Evolutionary conservation across 1,140 invertebrate genomes (phyloP).

Genomic region (Tetragnatha versicolor): DNA sequence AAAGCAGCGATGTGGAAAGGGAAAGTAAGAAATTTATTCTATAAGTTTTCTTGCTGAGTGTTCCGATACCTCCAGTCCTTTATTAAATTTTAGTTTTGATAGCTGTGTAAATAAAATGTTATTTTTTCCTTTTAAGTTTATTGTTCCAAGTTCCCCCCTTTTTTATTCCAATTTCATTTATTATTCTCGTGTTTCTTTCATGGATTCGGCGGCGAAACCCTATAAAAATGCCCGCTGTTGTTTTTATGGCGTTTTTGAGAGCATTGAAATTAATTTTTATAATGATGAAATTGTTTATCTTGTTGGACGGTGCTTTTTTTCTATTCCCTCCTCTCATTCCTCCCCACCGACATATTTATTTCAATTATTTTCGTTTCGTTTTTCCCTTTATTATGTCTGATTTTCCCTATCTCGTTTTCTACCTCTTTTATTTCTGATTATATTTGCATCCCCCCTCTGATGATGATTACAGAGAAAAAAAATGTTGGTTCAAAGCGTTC

Average conservation of each 20-base stretch:
- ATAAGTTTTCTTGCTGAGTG: constrained; percentile 28
- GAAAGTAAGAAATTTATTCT: constrained; percentile 51
- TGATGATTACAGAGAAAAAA: not conserved
- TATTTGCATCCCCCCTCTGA: constrained; percentile 8
- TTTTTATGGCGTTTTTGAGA: constrained; percentile 29
- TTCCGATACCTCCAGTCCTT: constrained; percentile 16
- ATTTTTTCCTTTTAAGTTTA: constrained; percentile 27
- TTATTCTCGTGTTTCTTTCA: constrained; percentile 1
- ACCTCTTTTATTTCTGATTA: not conserved
- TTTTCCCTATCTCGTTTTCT: not conserved
- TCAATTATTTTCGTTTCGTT: constrained; percentile 14
- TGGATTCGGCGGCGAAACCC: not conserved
- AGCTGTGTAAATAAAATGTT: constrained; percentile 53
- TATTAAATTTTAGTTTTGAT: constrained; percentile 54
- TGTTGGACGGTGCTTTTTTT: constrained; percentile 20
- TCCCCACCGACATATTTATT: constrained; percentile 16
- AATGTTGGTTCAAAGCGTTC: not conserved
- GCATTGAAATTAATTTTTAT: constrained; percentile 52
- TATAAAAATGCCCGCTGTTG: constrained; percentile 46
- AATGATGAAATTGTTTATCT: constrained; percentile 50
- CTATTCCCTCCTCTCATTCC: not conserved
- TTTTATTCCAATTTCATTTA: not conserved
- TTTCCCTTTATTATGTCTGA: not conserved
- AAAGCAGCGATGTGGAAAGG: constrained; percentile 41
- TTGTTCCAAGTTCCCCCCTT: not conserved